Base-by-base conservation (phyloP, 2,113 vertebrate genomes). In the Neolamprologus cancellatus region DNA sequence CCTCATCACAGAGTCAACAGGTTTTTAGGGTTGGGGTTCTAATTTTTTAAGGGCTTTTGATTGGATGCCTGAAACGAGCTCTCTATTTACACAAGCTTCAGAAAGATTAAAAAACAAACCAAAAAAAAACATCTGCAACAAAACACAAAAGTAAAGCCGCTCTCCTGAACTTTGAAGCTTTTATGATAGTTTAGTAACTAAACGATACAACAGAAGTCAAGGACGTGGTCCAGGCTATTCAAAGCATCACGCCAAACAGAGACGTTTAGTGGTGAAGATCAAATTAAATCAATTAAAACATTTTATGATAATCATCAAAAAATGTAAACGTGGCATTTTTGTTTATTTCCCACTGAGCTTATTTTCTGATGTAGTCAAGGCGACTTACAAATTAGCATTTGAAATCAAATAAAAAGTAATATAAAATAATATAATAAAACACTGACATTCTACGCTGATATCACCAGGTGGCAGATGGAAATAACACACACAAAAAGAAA, bases 1-100 rank as follows among this genome's bases (percentile, higher is more conserved):
- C 39, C 20, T 71, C 20, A 44, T 44, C 66, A 71, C 39, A 71
- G 0, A 41, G 5, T 25, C 64, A 69, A 25, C 64, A 41, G 20
- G 2, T 20, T 66, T 41, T 69, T 36, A n/a, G 18, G 32, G 32
- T 36, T 64, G 59, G 32, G 59, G 32, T 36, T 64, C 32, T 8
- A 5, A 20, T 69, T 69, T 23, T 39, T 8, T 23, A 69, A 23
- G n/a, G 5, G 64, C 12, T 69, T 69, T 41, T 69, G 34, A 39
- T 14, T 39, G 11, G 12, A 69, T 41, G 34, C 0, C n/a, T 23
- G n/a, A 41, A 69, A 41, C 0, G 1, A 41, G n/a, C 34, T 41
- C 12, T 69, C 1, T 69, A 3, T 34, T 41, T 69, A 41, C 64
- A 9, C 7, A 41, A 41, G n/a, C 34, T 41, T 69, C 18, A 41